A percentile compares a stretch with the other conserved stretches of the same genome.
Evolutionary conservation across 2,888 invertebrate genomes (phyloP).

Genomic region (Polylopha cassiicola): DNA sequence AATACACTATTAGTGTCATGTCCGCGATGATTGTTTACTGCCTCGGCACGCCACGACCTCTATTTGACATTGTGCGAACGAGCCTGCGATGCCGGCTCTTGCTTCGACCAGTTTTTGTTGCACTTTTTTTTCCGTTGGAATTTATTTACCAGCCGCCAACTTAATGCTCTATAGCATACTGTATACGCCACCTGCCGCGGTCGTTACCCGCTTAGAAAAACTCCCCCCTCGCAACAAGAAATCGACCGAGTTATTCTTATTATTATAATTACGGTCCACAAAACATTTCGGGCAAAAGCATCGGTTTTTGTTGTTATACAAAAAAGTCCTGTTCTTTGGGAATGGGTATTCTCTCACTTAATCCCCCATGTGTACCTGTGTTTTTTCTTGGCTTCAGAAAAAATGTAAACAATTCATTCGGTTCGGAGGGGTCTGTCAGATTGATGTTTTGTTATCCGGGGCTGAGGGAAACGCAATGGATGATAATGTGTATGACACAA

Average conservation of each 20-base stretch:
- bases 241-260: constrained; percentile 72
- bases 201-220: constrained; percentile 71
- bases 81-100: constrained; percentile 36
- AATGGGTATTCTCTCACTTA: constrained; percentile 49
- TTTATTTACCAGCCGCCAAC: constrained; percentile 62
- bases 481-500: constrained; percentile 13
- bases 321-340: constrained; percentile 59
- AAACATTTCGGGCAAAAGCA: constrained; percentile 61
- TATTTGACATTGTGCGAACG: constrained; percentile 62
- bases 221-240: constrained; percentile 65
- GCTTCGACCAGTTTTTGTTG: constrained; percentile 58
- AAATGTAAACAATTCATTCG: constrained; percentile 69
- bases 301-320: constrained; percentile 51
- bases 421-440: constrained; percentile 33
- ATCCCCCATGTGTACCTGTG: constrained; percentile 46
- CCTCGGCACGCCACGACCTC: constrained; percentile 46
- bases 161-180: constrained; percentile 29
- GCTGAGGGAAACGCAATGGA: constrained; percentile 33
- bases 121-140: constrained; percentile 56
- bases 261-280: constrained; percentile 66
- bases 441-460: constrained; percentile 32
- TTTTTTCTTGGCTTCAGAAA: constrained; percentile 48
- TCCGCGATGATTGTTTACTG: constrained; percentile 9
- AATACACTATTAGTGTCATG: constrained; percentile 14
- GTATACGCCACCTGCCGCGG: constrained; percentile 70